A percentile compares a stretch with the other conserved stretches of the same genome.
Conservation (phyloP, 2,888 invertebrate genomes). For the Tachina grossa region DNA sequence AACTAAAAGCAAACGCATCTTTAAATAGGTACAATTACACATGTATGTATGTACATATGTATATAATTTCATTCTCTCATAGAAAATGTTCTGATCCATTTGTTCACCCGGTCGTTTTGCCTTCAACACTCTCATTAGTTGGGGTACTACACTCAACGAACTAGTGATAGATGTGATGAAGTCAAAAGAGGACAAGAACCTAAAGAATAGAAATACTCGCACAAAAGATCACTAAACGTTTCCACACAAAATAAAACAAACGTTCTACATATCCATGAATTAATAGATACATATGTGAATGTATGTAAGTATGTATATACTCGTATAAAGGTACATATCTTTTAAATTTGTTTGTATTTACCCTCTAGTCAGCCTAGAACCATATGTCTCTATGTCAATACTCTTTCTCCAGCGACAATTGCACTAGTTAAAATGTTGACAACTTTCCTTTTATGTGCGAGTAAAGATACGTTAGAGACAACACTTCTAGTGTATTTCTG, state of each 20-base stretch:
- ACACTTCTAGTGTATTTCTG: too few species aligned
- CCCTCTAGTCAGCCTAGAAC: too few species aligned
- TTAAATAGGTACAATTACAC: conserved; percentile 21
- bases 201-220: conserved; percentile 36
- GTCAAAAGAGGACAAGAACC: conserved; percentile 52
- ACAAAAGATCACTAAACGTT: conserved; percentile 40
- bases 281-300: conserved; percentile 21
- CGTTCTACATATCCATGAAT: conserved; percentile 2
- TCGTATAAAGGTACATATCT: too few species aligned
- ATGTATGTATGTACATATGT: too few species aligned
- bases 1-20: conserved; percentile 54
- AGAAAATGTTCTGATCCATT: conserved; percentile 10
- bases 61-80: conserved; percentile 32
- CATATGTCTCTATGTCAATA: too few species aligned
- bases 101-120: conserved; percentile 1
- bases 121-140: conserved; percentile 17
- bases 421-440: too few species aligned
- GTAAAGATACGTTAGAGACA: too few species aligned
- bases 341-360: not conserved
- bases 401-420: too few species aligned
- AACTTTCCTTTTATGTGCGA: too few species aligned
- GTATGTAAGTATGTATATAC: not conserved
- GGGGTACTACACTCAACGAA: conserved; percentile 25
- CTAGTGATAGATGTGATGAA: conserved; percentile 10
- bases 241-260: not conserved